Base-by-base conservation (phyloP, 2,797 vertebrate species). In the Ctenopoma multispine region DNA sequence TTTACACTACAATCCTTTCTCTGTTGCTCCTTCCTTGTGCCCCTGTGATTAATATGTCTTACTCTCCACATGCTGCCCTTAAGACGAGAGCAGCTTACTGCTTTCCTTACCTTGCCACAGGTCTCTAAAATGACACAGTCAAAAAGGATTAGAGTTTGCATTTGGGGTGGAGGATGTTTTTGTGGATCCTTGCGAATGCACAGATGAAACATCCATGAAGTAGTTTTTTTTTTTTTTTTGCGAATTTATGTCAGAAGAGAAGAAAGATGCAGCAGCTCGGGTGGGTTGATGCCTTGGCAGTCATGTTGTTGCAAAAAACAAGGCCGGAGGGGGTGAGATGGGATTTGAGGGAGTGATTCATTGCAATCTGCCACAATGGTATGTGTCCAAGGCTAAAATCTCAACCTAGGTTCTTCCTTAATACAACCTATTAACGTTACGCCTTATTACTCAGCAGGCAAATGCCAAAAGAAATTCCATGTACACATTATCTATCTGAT, bases 301-400 rank as follows among this genome's bases (percentile, higher is more conserved):
- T 49, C 5, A 53, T 63, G 82, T 68, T 67, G 84, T 77, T 78
- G 79, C 51, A 38, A 84, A 86, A 87, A 88, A 87, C 75, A 87
- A 82, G 79, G 85, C 83, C 84, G 84, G 79, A 83, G 82, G 87
- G 86, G 83, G 69, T 67, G 82, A 82, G 90, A 86, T 86, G 83
- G 81, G 84, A 87, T 88, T 87, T 80, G 79, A 88, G 75, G 80
- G 84, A 79, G 87, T 89, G 90, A 93, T 90, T 92, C 90, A 91
- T 89, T 87, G 87, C 86, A 90, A 80, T 89, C 84, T 91, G 90
- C 85, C 83, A 86, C 82, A 88, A 85, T 81, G 80, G 84, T 82
- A 63, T 86, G 67, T 84, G 86, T 83, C 87, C 86, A 86, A 84
- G 83, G 82, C 87, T 87, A 84, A 87, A 84, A 89, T 89, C 82